Evolutionary conservation across 2,797 vertebrate genomes (phyloP).

Genomic region (Myripristis jacobus): DNA sequence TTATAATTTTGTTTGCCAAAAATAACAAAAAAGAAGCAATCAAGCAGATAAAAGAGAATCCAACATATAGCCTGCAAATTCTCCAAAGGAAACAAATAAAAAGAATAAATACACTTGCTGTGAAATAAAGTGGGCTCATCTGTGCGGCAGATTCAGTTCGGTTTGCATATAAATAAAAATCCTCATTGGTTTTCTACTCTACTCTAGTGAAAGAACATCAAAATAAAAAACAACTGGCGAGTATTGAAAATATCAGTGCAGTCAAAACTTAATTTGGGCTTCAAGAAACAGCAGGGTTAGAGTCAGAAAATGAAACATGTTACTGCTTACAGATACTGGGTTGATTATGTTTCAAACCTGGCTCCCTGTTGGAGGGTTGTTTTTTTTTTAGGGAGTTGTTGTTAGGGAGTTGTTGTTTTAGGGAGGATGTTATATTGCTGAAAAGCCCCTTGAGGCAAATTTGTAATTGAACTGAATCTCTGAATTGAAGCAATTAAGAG

Average conservation of each 20-base stretch:
- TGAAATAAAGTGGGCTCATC: background rate
- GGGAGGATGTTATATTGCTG: too few relatives aligned
- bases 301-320: background rate
- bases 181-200: background rate
- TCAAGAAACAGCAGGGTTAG: constrained; percentile 11
- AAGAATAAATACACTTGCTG: constrained; percentile 51
- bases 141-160: background rate
- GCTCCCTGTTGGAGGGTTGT: too few relatives aligned
- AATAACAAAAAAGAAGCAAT: background rate
- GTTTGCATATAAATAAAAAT: too few relatives aligned
- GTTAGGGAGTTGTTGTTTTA: too few relatives aligned
- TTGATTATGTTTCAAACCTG: background rate
- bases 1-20: too few relatives aligned
- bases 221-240: constrained; percentile 3
- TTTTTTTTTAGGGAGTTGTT: too few relatives aligned
- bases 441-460: too few relatives aligned
- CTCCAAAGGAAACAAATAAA: constrained; percentile 30
- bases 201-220: background rate
- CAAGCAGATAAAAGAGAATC: background rate
- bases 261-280: constrained; percentile 15
- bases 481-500: background rate
- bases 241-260: constrained; percentile 36
- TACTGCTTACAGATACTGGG: background rate
- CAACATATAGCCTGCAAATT: background rate
- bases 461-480: background rate